These are phyloP conservation scores for Dromas ardeola DNA, from an alignment of 2,113 vertebrate species.

Conservation along the genomic window DNA sequence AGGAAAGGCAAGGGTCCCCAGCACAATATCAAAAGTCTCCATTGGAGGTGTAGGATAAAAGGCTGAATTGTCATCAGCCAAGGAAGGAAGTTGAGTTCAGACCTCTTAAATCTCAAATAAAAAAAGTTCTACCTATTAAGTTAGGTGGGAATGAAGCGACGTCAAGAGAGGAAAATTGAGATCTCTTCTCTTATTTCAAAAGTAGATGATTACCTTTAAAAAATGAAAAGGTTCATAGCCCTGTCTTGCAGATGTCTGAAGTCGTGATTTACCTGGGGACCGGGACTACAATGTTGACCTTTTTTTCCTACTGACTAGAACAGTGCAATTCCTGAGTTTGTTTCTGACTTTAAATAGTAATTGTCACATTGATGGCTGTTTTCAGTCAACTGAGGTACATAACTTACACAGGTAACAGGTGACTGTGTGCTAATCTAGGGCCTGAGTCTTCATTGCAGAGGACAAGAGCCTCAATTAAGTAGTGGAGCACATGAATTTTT, in stretches of 20 bases:
- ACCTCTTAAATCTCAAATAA: neutral
- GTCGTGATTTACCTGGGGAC: neutral
- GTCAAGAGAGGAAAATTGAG: neutral
- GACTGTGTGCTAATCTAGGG: rapidly evolving
- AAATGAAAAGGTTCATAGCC: neutral
- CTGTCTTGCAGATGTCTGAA: neutral
- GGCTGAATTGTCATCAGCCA: neutral
- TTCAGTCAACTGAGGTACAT: neutral
- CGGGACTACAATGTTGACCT: neutral
- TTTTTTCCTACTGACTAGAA: neutral
- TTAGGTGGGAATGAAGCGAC: neutral
- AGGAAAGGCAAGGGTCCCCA: neutral
- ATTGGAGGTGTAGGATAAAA: neutral
- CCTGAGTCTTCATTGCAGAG: neutral
- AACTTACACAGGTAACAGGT: neutral
- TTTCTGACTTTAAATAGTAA: neutral
- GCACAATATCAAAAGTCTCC: neutral
- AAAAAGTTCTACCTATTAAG: neutral
- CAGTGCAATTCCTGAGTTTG: neutral
- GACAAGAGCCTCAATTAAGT: too few relatives aligned
- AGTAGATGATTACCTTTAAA: neutral
- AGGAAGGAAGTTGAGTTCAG: neutral
- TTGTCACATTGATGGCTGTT: neutral
- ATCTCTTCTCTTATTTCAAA: neutral
- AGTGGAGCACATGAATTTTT: neutral